Base-by-base conservation (phyloP, 1,140 invertebrate genomes). In the Onthophagus taurus region DNA sequence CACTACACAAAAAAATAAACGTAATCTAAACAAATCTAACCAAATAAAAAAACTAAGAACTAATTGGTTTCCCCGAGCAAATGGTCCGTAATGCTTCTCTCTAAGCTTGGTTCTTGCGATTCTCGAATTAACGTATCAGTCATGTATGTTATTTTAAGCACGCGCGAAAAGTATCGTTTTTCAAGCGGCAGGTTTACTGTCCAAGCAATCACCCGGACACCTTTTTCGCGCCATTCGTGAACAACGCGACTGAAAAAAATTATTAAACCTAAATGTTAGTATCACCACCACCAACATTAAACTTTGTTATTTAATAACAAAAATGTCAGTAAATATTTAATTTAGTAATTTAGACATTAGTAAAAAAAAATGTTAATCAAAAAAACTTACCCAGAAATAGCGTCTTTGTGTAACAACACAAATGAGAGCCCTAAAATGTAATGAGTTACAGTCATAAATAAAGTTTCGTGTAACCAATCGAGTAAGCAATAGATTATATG, bases 341-440 rank as follows among this genome's bases (percentile, higher is more conserved):
- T 17, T 14, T 18, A 16, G 23, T 39, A 34, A 11, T 3, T n/a
- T 18, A 9, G 14, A 18, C 17, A 4, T 30, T 39, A 19, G 12
- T 38, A 8, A 38, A 8, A 31, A 26, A 4, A 31, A 30, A 66
- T 57, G 30, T 64, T 63, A 38, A 74, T 77, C 55, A n/a, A n/a
- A 37, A 66, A 63, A 54, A 59, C 75, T 72, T 64, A 83, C 80
- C 64, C 67, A 59, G 72, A 77, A 16, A 82, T 61, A 8, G 68
- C 67, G 53, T 84, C 81, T 63, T 83, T 83, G 58, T 84, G 78
- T 18, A 83, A 53, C 4, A 84, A 57, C 11, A 84, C 70, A 11
- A 74, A 72, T 24, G 80, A 80, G 26, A 77, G 63, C 26, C 76
- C 81, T 60, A 70, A 55, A 42, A 72, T 53, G 61, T 68, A 72